Conservation (phyloP, 2,888 invertebrate genomes). For the Pantelozetes paolii region DNA sequence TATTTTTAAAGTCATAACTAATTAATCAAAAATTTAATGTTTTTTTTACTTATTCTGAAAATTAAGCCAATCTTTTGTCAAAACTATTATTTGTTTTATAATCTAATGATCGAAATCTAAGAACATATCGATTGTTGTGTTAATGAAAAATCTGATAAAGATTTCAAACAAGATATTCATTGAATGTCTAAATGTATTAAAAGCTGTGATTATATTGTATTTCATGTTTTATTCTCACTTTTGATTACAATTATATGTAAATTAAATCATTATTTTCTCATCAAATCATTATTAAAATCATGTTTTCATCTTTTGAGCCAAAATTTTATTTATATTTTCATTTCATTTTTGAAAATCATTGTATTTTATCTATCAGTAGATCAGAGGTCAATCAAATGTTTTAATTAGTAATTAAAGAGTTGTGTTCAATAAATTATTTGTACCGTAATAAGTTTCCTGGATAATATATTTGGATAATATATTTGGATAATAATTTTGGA, state of each 20-base stretch:
- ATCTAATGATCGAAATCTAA: background rate
- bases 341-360: too few relatives aligned
- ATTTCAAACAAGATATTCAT: background rate
- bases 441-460: too few relatives aligned
- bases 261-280: slow-evolving; percentile 29
- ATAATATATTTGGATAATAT: background rate
- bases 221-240: slow-evolving; percentile 32
- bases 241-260: slow-evolving; percentile 24
- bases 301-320: background rate
- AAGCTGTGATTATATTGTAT: slow-evolving; percentile 31
- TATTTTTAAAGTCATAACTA: slow-evolving; percentile 13
- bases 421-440: too few relatives aligned
- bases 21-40: background rate
- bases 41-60: background rate
- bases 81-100: background rate
- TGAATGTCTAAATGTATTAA: slow-evolving; percentile 1
- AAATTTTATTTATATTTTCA: background rate
- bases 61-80: background rate
- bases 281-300: background rate
- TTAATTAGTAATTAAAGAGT: too few relatives aligned
- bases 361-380: too few relatives aligned
- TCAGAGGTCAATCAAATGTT: too few relatives aligned
- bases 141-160: slow-evolving; percentile 4
- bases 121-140: background rate
- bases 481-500: background rate